Evolutionary conservation across 2,888 invertebrate species (phyloP), one percentile per base, ranked within the genome.

Genomic region (Papilio elwesi): DNA sequence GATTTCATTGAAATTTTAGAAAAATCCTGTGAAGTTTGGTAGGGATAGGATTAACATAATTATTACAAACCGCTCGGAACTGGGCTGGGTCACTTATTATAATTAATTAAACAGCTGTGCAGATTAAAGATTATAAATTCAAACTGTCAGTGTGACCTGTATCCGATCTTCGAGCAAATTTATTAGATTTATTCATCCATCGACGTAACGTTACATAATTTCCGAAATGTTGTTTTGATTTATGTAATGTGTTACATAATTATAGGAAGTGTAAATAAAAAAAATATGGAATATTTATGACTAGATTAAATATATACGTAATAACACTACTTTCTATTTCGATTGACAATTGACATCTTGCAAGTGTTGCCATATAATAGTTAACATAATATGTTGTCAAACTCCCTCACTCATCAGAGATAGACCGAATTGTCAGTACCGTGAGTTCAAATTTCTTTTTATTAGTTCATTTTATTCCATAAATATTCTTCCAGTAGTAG

Each of bases 241-340:
- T 64, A 72, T 55, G 55, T 64, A 72, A 72, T 43, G 11, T 36
- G 53, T 64, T 68, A 53, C 52, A 53, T 68, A 68, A 68, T 47
- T 48, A 68, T 51, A 64, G 55, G 72, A 72, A 68, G 43, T 48
- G 15, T 36, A 64, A 55, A 57, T 68, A 64, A 55, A 70, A 26
- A 70, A 71, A 69, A 64, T 38, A 66, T 55, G 43, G 62, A 63
- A 73, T 73, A 73, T 73, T 68, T 64, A 68, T 51, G 64, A 68
- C 48, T 26, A 63, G 53, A 62, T 71, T 66, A 66, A 71, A 71
- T 71, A 71, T 57, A 13, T 51, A 64, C 63, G 63, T 63, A 70
- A 70, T 70, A 48, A 11, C 49, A 7, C 12, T 43, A 48, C 71
- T 68, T 72, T 72, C 71, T 51, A 71, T 57, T 43, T 74, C 57